A percentile compares a stretch with the other conserved stretches of the same genome.
Evolutionary conservation across 2,797 vertebrate genomes (phyloP).

Genomic region (Pangasius macronema): DNA sequence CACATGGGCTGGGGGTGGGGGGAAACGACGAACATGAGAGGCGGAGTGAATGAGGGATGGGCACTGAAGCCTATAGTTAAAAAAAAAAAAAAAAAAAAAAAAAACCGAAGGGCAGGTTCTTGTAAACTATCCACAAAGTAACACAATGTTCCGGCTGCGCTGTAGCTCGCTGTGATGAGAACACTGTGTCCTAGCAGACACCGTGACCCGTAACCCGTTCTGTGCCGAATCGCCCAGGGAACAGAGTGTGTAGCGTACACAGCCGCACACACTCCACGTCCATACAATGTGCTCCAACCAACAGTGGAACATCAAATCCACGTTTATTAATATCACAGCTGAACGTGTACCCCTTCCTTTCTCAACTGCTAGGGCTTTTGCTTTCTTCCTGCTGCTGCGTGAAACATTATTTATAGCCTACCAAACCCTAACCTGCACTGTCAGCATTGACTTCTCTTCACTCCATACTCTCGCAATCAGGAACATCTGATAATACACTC

Average conservation of each 20-base stretch:
- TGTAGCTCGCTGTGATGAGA: slow-evolving; percentile 81
- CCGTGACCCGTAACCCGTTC: slow-evolving; percentile 85
- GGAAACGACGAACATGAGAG: slow-evolving; percentile 50
- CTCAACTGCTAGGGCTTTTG: too few species aligned
- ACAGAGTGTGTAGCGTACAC: slow-evolving; percentile 66
- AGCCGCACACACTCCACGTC: slow-evolving; percentile 2
- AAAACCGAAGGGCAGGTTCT: slow-evolving; percentile 79
- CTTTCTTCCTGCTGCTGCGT: neutral
- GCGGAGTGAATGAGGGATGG: slow-evolving; percentile 62
- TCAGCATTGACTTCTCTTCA: slow-evolving; percentile 4
- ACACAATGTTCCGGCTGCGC: slow-evolving; percentile 88
- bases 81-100: slow-evolving; percentile 37
- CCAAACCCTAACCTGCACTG: neutral
- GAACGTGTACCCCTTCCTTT: neutral
- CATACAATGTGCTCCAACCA: neutral
- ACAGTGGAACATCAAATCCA: neutral
- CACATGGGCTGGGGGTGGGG: slow-evolving; percentile 54
- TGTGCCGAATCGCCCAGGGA: slow-evolving; percentile 71
- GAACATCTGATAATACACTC: neutral
- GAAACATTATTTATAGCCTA: slow-evolving; percentile 10
- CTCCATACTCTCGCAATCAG: neutral
- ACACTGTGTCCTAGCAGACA: slow-evolving; percentile 85
- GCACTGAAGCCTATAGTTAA: slow-evolving; percentile 64
- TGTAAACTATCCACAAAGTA: slow-evolving; percentile 84
- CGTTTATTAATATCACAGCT: neutral